phyloP scores from a whole-genome alignment of 23 tunicate genomes.

The Pegea sp. region DNA sequence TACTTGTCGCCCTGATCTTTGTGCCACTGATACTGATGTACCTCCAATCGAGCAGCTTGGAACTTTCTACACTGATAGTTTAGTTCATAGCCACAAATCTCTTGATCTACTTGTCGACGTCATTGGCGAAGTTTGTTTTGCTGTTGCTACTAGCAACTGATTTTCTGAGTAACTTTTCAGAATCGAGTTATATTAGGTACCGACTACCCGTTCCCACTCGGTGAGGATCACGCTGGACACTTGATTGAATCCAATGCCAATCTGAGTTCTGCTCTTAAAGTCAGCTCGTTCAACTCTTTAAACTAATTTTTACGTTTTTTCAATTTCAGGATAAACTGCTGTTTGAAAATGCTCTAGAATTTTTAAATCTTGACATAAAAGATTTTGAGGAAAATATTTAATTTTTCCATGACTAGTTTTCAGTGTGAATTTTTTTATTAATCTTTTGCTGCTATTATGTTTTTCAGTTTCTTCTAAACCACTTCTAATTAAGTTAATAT shows the following conservation, averaged over 20 bases:
- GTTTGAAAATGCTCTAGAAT: slow-evolving; percentile 26
- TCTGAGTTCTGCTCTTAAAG: slow-evolving; percentile 11
- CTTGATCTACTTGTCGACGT: slow-evolving; percentile 32
- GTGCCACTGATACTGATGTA: slow-evolving; percentile 49
- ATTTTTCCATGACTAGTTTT: too few species aligned
- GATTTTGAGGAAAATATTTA: slow-evolving; percentile 3
- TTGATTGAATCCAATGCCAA: slow-evolving; percentile 15
- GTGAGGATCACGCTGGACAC: slow-evolving; percentile 51
- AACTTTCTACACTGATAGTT: slow-evolving; percentile 50
- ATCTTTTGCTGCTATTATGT: too few species aligned
- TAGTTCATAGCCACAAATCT: slow-evolving; percentile 52
- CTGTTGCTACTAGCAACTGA: neutral
- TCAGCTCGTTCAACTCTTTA: neutral
- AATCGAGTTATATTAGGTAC: slow-evolving; percentile 50
- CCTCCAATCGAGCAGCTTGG: slow-evolving; percentile 51
- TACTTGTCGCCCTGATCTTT: slow-evolving; percentile 64
- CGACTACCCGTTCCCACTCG: slow-evolving; percentile 87
- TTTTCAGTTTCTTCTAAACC: too few species aligned
- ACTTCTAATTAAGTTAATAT: too few species aligned
- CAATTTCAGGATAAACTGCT: slow-evolving; percentile 30
- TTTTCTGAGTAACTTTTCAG: slow-evolving; percentile 4
- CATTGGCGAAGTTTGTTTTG: slow-evolving; percentile 26
- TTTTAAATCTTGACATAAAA: slow-evolving; percentile 15
- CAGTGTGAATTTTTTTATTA: too few species aligned
- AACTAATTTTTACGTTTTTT: neutral